Conservation (phyloP, 2,888 invertebrate species). For the Heliconius aoede region DNA sequence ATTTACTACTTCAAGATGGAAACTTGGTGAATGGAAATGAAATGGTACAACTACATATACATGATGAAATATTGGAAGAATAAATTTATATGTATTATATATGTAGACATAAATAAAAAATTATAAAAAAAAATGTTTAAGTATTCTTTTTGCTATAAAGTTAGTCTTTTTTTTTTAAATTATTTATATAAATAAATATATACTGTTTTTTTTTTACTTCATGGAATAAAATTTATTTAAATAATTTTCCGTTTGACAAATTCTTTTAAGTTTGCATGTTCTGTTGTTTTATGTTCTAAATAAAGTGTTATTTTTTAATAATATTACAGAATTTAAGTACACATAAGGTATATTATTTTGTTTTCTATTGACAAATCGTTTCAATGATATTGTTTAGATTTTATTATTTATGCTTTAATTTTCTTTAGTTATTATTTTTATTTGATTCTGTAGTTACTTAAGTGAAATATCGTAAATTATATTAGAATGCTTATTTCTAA, state of each 20-base stretch:
- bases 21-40: constrained; percentile 56
- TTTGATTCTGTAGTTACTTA: neutral
- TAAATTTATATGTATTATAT: constrained; percentile 32
- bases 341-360: neutral
- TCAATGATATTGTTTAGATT: neutral
- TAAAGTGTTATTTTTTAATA: neutral
- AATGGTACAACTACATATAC: constrained; percentile 59
- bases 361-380: neutral
- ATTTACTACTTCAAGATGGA: constrained; percentile 60
- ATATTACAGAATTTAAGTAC: neutral
- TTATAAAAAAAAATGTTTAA: neutral
- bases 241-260: neutral
- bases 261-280: neutral
- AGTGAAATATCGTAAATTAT: neutral
- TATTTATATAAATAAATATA: neutral
- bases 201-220: neutral
- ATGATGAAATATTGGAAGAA: constrained; percentile 55
- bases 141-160: neutral
- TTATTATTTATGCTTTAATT: neutral
- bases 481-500: neutral
- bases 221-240: neutral
- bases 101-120: neutral
- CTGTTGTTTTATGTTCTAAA: too few relatives aligned
- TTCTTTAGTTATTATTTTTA: neutral
- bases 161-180: too few relatives aligned